phyloP scores from a whole-genome alignment of 1,140 invertebrate genomes.

The Brachionus angularis region DNA sequence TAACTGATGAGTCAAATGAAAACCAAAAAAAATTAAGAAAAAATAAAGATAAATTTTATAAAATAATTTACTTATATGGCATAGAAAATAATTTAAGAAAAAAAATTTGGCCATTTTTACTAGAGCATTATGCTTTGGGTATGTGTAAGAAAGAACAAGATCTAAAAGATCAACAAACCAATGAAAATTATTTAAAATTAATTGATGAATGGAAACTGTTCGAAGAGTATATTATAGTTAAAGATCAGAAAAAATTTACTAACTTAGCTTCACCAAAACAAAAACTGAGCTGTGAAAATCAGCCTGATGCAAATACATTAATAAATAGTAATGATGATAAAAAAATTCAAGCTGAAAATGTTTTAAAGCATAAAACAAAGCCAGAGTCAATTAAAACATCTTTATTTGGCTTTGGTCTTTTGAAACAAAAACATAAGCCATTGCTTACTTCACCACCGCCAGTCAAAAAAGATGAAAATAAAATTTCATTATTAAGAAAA shows the following conservation, averaged over 20 bases:
- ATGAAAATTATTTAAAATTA: neutral
- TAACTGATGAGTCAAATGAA: neutral
- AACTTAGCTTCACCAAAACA: too few species aligned
- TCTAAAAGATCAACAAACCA: neutral
- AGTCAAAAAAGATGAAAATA: neutral
- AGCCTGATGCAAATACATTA: neutral
- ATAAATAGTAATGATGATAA: neutral
- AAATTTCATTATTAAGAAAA: constrained; percentile 10
- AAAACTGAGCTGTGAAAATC: neutral
- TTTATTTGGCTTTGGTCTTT: constrained; percentile 18
- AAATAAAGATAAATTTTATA: constrained; percentile 3
- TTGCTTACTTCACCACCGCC: constrained; percentile 12
- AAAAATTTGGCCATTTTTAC: constrained; percentile 80
- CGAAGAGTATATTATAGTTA: constrained; percentile 19
- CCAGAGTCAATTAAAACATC: neutral
- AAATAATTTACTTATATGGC: constrained; percentile 29
- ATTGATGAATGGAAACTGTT: constrained; percentile 39
- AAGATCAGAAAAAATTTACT: constrained; percentile 24
- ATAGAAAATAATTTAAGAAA: constrained; percentile 7
- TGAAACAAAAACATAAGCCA: constrained; percentile 26
- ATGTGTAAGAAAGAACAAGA: constrained; percentile 62
- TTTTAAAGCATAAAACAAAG: neutral
- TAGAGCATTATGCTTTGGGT: constrained; percentile 78
- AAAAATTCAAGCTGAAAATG: neutral
- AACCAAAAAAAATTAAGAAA: neutral